Evolutionary conservation across 64 coral and sea anemone genomes (phyloP), one percentile per base, ranked within the genome.

Genomic region (Montipora capricornis): DNA sequence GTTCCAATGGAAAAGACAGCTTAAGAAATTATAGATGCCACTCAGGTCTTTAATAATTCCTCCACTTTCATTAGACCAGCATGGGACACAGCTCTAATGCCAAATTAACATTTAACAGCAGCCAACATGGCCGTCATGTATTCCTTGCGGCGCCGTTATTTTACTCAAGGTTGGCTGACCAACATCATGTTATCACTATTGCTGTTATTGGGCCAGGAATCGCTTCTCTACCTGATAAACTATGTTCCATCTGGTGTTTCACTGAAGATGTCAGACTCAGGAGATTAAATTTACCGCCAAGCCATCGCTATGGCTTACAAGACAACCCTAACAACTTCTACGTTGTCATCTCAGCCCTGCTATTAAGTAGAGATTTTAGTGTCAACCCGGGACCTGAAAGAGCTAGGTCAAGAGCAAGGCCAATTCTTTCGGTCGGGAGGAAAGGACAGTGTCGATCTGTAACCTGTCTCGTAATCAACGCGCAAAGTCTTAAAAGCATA

Each of bases 401-500:
- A 49, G 47, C 46, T 51, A 49, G 76, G 76, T 79, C 69, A 17
- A 57, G 29, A 60, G 46, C 20, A 67, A 53, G 58, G 64, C 67
- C 67, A 87, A 74, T 74, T 68, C 16, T 87, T 52, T 87, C 84
- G 68, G 17, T 24, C 68, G n/a, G 19, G 44, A 87, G 66, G 68
- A 90, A 86, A 93, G 81, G 49, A 49, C 81, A 67, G 81, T 73
- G 68, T 73, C 20, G 68, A 73, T 69, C 74, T 55, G 86, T 76
- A 73, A 80, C 50, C 77, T 88, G 92, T 74, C 86, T 93, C 59
- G 92, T 87, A 20, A 84, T 93, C 55, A 93, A 93, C 66, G 83
- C 92, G 55, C 82, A 86, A 80, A 93, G 92, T 75, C 75, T 88
- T 74, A 88, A 79, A 57, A 94, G 92, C 80, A 47, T 94, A 60